Base-by-base conservation (phyloP, 2,888 invertebrate species). In the Thereva unica region DNA sequence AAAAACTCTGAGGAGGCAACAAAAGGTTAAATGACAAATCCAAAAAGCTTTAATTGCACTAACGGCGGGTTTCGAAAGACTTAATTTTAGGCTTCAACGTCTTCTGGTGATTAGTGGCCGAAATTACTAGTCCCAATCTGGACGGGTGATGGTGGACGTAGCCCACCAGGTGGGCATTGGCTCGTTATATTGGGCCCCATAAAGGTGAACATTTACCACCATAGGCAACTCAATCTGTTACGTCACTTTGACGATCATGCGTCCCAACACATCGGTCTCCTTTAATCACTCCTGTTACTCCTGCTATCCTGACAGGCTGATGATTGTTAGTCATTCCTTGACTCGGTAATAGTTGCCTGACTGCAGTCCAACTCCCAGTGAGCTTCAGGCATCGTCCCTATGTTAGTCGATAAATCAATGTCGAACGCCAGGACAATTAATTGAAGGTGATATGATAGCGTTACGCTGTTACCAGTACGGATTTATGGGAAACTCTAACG, bases 371-470 rank as follows among this genome's bases (percentile, higher is more conserved):
- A 10, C 38, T 38, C 53, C 10, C 38, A 35, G 23, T 23, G 1
- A 23, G 23, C 23, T 23, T 23, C 23, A 23, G 23, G 23, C 23
- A 23, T 23, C 23, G 23, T 23, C 23, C 23, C 23, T 23, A 23
- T 23, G 37, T 7, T 49, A 12, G 6, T 53, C 53, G 53, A 53
- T 53, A 53, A 53, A 53, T 53, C 53, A 53, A 53, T 9, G 53
- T 53, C 53, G 35, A 35, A n/a, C 37, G 53, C n/a, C 38, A n/a
- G 37, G 38, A 34, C 53, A 53, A 53, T 53, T 38, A 53, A 53
- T 53, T 38, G 38, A n/a, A 37, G 53, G 53, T 53, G 53, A 53
- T 53, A 53, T 53, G 53, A 53, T 53, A 53, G 53, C 53, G 9
- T 34, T 37, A 38, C 37, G n/a, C 6, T 37, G 53, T 38, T 53